These are phyloP conservation scores for Schizopygopsis malacanthus DNA, from an alignment of 2,797 vertebrate genomes.

Conservation along the genomic window DNA sequence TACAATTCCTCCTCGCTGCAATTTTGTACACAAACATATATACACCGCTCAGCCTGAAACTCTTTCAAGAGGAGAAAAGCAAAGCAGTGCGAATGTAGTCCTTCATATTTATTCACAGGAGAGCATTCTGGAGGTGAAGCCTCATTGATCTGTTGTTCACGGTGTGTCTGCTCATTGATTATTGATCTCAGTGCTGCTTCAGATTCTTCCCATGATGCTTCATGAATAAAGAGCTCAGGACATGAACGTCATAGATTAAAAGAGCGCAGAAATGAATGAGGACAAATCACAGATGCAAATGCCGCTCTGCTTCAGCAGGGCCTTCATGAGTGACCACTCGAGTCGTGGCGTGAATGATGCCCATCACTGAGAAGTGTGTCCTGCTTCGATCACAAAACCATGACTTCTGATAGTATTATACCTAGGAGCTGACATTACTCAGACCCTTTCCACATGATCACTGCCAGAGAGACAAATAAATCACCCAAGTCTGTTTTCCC, in stretches of 20 bases:
- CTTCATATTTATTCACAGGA: background rate
- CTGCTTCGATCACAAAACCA: background rate
- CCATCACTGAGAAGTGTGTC: background rate
- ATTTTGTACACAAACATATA: background rate
- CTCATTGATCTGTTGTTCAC: conserved; percentile 23
- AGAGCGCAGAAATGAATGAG: conserved; percentile 2
- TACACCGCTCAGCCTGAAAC: background rate
- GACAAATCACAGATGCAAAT: background rate
- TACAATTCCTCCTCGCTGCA: too few species aligned
- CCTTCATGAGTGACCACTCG: background rate
- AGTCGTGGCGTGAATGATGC: background rate
- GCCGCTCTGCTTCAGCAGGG: background rate
- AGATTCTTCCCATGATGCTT: conserved; percentile 32
- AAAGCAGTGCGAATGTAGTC: background rate
- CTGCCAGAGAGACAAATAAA: background rate
- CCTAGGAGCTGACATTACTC: background rate
- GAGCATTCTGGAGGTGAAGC: background rate
- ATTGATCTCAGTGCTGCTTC: conserved; percentile 30
- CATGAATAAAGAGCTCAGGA: conserved; percentile 32
- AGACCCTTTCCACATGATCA: background rate
- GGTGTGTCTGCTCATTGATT: conserved; percentile 28
- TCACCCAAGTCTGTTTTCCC: background rate
- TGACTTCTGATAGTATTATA: background rate
- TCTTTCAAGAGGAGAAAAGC: background rate
- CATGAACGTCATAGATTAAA: conserved; percentile 34